Percentiles rank a stretch among this genome's conserved stretches.
Evolutionary conservation across 2,113 vertebrate genomes (phyloP).

Genomic region (Bombycilla garrulus): DNA sequence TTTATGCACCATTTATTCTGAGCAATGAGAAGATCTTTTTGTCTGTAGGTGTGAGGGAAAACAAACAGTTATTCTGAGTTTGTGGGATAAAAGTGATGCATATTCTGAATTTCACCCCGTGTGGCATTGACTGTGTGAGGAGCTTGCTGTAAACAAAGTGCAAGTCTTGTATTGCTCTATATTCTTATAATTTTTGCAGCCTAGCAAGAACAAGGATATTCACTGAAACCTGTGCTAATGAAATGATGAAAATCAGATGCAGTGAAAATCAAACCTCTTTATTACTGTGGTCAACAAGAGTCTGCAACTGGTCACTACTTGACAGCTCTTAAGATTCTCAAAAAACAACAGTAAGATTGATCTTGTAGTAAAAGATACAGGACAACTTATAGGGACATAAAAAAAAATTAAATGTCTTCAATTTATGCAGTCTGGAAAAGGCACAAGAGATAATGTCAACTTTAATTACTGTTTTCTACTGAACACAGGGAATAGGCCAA

Average conservation of each 20-base stretch:
- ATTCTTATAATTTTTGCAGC: background rate
- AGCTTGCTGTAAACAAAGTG: background rate
- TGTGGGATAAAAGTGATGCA: background rate
- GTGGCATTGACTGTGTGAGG: background rate
- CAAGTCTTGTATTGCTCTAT: background rate
- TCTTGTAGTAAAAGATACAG: background rate
- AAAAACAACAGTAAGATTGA: background rate
- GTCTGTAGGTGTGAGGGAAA: background rate
- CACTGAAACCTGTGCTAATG: background rate
- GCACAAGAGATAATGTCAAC: conserved; percentile 69
- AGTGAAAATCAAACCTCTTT: background rate
- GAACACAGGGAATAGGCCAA: conserved; percentile 64
- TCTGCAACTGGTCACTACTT: background rate
- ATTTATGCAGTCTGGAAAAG: conserved; percentile 44
- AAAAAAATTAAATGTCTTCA: background rate
- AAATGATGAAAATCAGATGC: background rate
- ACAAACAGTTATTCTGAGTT: background rate
- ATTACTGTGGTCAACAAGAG: background rate
- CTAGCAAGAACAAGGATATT: background rate
- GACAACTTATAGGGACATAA: background rate
- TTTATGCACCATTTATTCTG: background rate
- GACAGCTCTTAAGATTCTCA: background rate
- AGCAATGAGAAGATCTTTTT: background rate
- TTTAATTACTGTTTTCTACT: conserved; percentile 72
- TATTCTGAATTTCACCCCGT: background rate